Percentiles rank a stretch among this genome's conserved stretches.
Evolutionary conservation across 2,888 invertebrate species (phyloP).

Genomic region (Lamproptera curius): DNA sequence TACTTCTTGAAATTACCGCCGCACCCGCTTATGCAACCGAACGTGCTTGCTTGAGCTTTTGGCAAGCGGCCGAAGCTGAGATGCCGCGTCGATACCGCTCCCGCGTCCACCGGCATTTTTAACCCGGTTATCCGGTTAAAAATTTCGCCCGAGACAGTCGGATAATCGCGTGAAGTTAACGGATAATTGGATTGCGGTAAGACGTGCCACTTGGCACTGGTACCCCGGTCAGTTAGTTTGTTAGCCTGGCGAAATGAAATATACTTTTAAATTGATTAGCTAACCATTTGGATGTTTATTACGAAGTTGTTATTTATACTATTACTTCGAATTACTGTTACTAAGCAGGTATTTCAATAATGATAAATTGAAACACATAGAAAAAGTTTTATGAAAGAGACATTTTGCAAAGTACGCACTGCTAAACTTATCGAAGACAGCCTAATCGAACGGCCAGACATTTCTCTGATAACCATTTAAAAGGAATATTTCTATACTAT

Average conservation of each 20-base stretch:
- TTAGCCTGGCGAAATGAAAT: neutral
- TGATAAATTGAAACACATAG: too few species aligned
- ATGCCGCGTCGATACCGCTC: slow-evolving; percentile 31
- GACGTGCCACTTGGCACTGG: neutral
- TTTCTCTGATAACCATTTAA: too few species aligned
- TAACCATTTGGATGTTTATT: neutral
- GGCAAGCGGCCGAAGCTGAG: slow-evolving; percentile 45
- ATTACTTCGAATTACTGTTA: neutral
- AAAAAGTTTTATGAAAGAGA: too few species aligned
- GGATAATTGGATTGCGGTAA: slow-evolving; percentile 16
- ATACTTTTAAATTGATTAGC: neutral
- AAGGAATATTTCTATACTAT: too few species aligned
- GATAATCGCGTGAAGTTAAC: slow-evolving; percentile 14
- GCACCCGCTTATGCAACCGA: slow-evolving; percentile 51
- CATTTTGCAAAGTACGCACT: too few species aligned
- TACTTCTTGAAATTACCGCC: slow-evolving; percentile 61
- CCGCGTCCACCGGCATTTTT: slow-evolving; percentile 29
- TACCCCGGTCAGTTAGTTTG: neutral
- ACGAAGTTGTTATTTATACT: neutral
- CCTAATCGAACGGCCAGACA: too few species aligned
- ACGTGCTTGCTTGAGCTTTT: slow-evolving; percentile 52
- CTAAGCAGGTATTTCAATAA: neutral
- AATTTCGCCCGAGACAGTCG: slow-evolving; percentile 13
- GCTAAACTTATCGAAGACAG: too few species aligned
- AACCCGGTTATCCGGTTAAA: slow-evolving; percentile 23